Evolutionary conservation across 2,797 vertebrate species (phyloP).

Genomic region (Avahi laniger): DNA sequence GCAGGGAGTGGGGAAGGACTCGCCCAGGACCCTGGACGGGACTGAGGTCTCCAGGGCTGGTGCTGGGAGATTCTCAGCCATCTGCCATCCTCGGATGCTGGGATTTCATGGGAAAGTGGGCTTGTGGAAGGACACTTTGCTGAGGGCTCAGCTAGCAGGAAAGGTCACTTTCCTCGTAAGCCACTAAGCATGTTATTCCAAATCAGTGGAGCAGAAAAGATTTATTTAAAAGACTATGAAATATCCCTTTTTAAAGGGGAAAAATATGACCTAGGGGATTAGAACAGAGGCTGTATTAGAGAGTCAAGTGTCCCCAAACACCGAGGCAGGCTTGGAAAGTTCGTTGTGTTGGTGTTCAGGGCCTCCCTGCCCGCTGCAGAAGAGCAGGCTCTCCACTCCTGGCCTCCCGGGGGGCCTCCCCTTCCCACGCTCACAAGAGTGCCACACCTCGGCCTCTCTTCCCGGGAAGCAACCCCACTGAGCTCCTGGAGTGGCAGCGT

Average conservation of each 20-base stretch:
- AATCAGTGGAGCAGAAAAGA: conserved; percentile 69
- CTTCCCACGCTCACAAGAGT: background rate
- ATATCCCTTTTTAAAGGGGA: conserved; percentile 51
- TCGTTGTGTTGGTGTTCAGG: background rate
- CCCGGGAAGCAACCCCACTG: background rate
- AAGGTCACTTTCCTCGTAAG: conserved; percentile 59
- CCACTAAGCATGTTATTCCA: conserved; percentile 72
- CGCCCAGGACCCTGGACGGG: background rate
- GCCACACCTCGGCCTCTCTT: background rate
- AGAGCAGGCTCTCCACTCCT: background rate
- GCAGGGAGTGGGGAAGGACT: background rate
- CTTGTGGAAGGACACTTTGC: background rate
- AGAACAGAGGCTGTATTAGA: conserved; percentile 13
- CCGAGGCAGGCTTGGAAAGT: background rate
- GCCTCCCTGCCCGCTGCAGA: background rate
- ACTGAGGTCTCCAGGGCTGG: background rate
- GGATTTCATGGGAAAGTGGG: conserved; percentile 53
- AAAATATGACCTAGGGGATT: conserved; percentile 56
- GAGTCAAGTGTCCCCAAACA: conserved; percentile 42
- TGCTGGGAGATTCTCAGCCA: background rate
- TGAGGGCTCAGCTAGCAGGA: background rate
- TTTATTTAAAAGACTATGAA: conserved; percentile 57
- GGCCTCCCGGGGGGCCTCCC: background rate
- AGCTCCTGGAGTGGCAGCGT: background rate
- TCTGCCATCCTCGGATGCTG: background rate